Conservation (phyloP, 2,888 invertebrate genomes). For the Alviniconcha strummeri region DNA sequence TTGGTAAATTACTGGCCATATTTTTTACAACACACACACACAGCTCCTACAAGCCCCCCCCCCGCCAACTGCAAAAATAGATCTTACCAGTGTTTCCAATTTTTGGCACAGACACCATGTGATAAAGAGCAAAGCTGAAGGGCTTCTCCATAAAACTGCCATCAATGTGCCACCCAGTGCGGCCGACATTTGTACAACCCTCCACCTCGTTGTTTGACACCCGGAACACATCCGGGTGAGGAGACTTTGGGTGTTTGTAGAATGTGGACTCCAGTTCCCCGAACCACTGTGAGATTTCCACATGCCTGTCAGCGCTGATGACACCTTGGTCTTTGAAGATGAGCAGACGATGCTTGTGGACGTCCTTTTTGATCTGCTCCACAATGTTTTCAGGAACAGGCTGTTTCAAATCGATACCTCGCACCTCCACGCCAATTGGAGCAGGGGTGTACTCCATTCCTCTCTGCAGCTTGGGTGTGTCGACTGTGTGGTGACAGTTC, state of each 20-base stretch:
- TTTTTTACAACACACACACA: too few relatives aligned
- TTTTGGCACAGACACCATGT: conserved; percentile 65
- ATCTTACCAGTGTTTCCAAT: conserved; percentile 65
- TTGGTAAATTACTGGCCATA: too few relatives aligned
- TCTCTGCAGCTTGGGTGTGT: background rate
- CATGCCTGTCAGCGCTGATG: conserved; percentile 61
- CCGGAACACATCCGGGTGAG: conserved; percentile 67
- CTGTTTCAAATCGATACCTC: conserved; percentile 55
- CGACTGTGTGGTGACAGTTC: background rate
- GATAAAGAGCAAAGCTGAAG: conserved; percentile 63
- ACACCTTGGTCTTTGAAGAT: conserved; percentile 66
- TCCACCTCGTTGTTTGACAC: conserved; percentile 65
- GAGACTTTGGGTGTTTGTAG: conserved; percentile 66
- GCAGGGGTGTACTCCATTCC: conserved; percentile 43
- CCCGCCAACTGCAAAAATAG: too few relatives aligned
- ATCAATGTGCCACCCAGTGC: conserved; percentile 71
- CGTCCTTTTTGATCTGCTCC: conserved; percentile 55
- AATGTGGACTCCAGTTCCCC: conserved; percentile 68
- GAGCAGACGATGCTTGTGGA: conserved; percentile 60
- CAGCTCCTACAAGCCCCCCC: too few relatives aligned
- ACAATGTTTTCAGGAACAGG: conserved; percentile 52
- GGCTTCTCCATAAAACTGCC: conserved; percentile 68
- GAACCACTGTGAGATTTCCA: conserved; percentile 64
- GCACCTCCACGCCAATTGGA: conserved; percentile 57
- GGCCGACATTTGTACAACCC: conserved; percentile 66